A percentile compares a stretch with the other conserved stretches of the same genome.
These are phyloP conservation scores for Nematostella vectensis DNA, from an alignment of 92 coral and sea anemone species.

Conservation along the genomic window DNA sequence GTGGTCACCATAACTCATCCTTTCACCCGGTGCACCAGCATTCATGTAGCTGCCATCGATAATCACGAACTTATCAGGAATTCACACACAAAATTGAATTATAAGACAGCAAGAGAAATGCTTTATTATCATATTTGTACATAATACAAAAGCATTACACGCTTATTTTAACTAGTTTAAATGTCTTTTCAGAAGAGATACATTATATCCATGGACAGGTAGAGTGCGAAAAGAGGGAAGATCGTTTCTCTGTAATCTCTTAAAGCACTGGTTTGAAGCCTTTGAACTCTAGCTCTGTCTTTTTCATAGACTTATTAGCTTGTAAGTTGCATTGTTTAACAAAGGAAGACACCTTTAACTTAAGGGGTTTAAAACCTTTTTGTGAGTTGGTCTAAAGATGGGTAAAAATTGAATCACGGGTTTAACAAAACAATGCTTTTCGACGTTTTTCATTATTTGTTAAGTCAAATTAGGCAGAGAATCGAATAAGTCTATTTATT, in stretches of 20 bases:
- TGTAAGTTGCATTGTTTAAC: neutral
- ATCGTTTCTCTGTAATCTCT: no score
- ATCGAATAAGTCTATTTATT: slow-evolving; percentile 6
- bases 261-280: no score
- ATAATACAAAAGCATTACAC: no score
- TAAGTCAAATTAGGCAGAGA: slow-evolving; percentile 2
- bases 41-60: slow-evolving; percentile 69
- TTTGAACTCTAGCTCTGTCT: neutral
- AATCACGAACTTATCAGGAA: neutral
- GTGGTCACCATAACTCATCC: neutral
- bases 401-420: neutral
- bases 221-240: no score
- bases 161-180: no score
- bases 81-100: neutral
- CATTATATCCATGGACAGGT: no score
- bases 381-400: neutral
- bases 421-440: neutral
- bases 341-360: slow-evolving; percentile 2
- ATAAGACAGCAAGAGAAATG: neutral
- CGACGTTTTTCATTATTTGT: neutral
- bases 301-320: neutral
- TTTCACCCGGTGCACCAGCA: slow-evolving; percentile 35
- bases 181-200: neutral
- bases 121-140: no score
- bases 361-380: neutral